phyloP scores from a whole-genome alignment of 1,140 invertebrate genomes.

The Pogonognathellus flavescens region DNA sequence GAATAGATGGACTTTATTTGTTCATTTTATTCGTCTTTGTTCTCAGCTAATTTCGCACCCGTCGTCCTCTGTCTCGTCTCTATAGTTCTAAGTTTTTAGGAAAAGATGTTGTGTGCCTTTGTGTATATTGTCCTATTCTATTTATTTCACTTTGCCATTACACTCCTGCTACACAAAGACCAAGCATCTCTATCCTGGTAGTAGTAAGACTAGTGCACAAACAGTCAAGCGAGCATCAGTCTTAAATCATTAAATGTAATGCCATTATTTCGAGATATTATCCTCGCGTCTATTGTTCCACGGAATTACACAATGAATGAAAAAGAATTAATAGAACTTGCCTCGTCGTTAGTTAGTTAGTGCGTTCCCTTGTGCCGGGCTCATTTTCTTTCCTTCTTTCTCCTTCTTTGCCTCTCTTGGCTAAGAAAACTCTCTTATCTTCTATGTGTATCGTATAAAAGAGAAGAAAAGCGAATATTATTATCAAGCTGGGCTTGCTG shows the following conservation, averaged over 20 bases:
- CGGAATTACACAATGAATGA: slow-evolving; percentile 8
- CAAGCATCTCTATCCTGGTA: not conserved
- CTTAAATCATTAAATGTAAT: slow-evolving; percentile 37
- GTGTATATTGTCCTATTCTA: not conserved
- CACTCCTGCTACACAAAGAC: not conserved
- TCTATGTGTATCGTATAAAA: not conserved
- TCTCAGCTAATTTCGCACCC: not conserved
- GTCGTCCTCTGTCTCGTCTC: not conserved
- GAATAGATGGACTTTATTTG: not conserved
- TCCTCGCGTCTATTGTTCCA: slow-evolving; percentile 17
- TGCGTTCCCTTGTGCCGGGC: not conserved
- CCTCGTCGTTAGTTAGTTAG: not conserved
- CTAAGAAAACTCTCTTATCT: no score
- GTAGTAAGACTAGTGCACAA: not conserved
- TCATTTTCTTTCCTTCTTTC: no score
- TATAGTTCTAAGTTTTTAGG: not conserved
- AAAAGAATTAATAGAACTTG: slow-evolving; percentile 26
- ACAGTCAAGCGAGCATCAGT: not conserved
- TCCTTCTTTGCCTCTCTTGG: no score
- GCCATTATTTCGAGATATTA: slow-evolving; percentile 20
- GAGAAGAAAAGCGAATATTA: not conserved
- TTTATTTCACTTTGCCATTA: not conserved
- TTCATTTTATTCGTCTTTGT: not conserved
- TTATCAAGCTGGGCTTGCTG: not conserved
- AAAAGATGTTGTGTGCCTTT: no score